Evolutionary conservation across 2,888 invertebrate genomes (phyloP), one percentile per base, ranked within the genome.

Genomic region (Encarsia formosa): DNA sequence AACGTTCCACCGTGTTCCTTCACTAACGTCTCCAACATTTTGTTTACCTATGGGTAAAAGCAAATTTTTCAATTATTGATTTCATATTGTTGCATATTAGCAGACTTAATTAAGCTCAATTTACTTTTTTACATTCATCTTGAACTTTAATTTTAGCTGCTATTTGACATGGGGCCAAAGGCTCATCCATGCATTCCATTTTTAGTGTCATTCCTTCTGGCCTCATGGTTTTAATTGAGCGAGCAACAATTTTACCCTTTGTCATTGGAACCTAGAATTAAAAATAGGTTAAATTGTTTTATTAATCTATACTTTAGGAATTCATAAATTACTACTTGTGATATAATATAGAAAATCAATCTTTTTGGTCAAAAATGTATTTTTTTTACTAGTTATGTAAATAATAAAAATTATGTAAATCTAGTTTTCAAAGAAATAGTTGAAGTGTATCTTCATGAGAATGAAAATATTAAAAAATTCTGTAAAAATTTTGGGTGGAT

Each of bases 131-230:
- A 39, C 67, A 74, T 48, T 75, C 70, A 29, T 72, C 67, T 55
- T 73, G 68, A 0, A 68, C 63, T 42, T 69, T 69, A 11, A 63
- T 53, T 32, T 62, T 63, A 2, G 66, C 61, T 18, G 63, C 61
- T 8, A 70, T 58, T 61, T 78, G 78, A 13, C 66, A 67, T n/a
- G 71, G 69, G 18, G 73, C 75, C 8, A 78, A 64, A 1, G 73
- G 73, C 32, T 79, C 78, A 18, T 78, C 78, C 11, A 58, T 57
- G 57, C 79, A 79, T 42, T 77, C 77, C 68, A 79, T 60, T 52
- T 68, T 69, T 18, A 74, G 57, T 4, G 71, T 69, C 70, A 73
- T 70, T 2, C 69, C 63, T 32, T 57, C 9, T 32, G 69, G 67
- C 16, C 69, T 65, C 49, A 58, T 62, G 4, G 52, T 65, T 2